Conservation (phyloP, 2,113 vertebrate species). For the Marmota flaviventris region DNA sequence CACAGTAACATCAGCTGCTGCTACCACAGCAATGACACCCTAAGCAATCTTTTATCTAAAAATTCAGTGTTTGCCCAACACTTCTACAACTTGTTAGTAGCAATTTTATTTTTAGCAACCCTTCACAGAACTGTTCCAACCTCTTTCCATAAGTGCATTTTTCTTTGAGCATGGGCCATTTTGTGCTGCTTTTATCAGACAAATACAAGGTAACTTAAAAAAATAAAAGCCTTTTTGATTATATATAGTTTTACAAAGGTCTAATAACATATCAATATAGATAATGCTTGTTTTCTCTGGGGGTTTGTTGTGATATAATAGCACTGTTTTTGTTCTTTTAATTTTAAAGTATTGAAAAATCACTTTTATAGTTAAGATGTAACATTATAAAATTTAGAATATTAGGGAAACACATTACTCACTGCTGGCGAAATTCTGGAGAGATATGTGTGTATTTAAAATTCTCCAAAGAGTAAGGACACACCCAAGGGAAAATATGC, state of each 20-base stretch:
- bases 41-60: not conserved
- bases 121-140: not conserved
- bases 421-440: constrained; percentile 55
- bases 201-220: not conserved
- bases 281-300: not conserved
- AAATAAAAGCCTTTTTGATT: not conserved
- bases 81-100: not conserved
- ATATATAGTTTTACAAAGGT: not conserved
- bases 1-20: not conserved
- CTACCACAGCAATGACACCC: not conserved
- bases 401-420: constrained; percentile 58
- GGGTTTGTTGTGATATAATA: not conserved
- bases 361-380: constrained; percentile 30
- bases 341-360: constrained; percentile 55
- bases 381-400: constrained; percentile 57
- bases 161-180: not conserved
- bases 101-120: constrained; percentile 28
- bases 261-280: not conserved
- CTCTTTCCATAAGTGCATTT: not conserved
- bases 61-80: not conserved
- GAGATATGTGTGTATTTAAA: constrained; percentile 57
- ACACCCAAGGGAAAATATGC: constrained; percentile 58
- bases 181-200: constrained; percentile 8
- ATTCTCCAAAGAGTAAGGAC: constrained; percentile 57
- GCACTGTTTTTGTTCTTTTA: constrained; percentile 49